phyloP scores from a whole-genome alignment of 2,888 invertebrate species.

The Conistra vaccinii region DNA sequence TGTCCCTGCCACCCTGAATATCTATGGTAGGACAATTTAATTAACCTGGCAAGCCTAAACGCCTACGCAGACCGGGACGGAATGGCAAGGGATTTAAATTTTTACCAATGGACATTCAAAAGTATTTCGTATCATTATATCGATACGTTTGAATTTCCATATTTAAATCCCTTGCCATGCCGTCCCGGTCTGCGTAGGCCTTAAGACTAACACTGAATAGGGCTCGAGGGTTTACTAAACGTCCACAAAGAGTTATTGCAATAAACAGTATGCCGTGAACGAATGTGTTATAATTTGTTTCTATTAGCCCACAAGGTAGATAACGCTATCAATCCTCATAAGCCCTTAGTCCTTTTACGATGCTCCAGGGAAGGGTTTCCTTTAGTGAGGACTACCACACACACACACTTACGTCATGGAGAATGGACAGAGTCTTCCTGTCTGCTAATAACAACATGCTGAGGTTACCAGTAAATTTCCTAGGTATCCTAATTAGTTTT shows the following conservation, averaged over 20 bases:
- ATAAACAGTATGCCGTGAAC: conserved; percentile 13
- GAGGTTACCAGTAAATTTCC: not conserved
- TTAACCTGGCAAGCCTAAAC: no score
- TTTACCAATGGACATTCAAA: no score
- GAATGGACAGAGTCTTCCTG: not conserved
- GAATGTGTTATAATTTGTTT: conserved; percentile 46
- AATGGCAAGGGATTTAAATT: no score
- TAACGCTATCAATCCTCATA: conserved; percentile 50
- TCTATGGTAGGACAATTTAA: not conserved
- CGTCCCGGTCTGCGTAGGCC: no score
- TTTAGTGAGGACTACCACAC: conserved; percentile 3
- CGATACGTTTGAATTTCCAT: no score
- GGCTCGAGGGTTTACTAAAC: conserved; percentile 12
- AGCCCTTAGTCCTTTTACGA: conserved; percentile 29
- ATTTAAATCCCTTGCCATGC: no score
- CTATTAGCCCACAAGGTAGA: conserved; percentile 43
- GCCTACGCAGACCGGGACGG: no score
- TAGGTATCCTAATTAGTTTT: not conserved
- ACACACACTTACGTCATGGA: not conserved
- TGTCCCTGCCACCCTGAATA: no score
- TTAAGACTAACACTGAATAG: conserved; percentile 12
- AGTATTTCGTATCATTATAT: no score
- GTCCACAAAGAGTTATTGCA: conserved; percentile 13
- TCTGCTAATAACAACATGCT: conserved; percentile 2
- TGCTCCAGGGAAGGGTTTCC: conserved; percentile 23